Percentiles rank a stretch among this genome's conserved stretches.
Conservation (phyloP, 2,113 vertebrate genomes). For the Sitta europaea region DNA sequence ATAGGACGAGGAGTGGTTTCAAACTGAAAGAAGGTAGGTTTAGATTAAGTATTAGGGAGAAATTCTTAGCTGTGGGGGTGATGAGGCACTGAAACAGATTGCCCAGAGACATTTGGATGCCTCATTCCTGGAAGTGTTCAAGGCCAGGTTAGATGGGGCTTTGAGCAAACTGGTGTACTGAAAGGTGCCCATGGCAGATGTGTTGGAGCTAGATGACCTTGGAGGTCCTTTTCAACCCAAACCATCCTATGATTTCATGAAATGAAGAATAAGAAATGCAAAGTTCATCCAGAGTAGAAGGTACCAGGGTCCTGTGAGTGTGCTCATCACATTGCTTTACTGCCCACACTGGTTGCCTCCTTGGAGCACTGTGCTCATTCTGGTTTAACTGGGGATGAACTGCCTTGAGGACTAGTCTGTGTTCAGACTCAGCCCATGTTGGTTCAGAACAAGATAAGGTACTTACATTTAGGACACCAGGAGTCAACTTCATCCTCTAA, state of each 20-base stretch:
- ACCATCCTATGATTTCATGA: not conserved
- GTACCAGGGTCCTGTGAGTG: not conserved
- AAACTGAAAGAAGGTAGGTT: not conserved
- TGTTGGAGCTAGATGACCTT: not conserved
- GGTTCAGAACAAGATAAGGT: not conserved
- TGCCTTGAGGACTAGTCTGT: not conserved
- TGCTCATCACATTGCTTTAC: not conserved
- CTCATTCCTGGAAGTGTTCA: not conserved
- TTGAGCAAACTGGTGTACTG: not conserved
- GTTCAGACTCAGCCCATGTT: not conserved
- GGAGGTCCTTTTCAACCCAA: not conserved
- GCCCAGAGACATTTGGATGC: not conserved
- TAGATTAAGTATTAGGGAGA: not conserved
- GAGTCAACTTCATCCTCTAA: not conserved
- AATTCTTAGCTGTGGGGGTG: not conserved
- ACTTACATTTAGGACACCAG: not conserved
- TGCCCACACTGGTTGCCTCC: rapidly evolving
- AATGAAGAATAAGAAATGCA: not conserved
- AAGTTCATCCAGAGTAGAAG: not conserved
- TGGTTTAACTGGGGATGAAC: not conserved
- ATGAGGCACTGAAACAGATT: not conserved
- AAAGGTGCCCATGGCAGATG: not conserved
- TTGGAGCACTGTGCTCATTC: not conserved
- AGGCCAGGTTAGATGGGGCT: not conserved
- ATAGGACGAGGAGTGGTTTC: not conserved